Evolutionary conservation across 2,113 vertebrate species (phyloP), one percentile per base, ranked within the genome.

Genomic region (Gallinago media): DNA sequence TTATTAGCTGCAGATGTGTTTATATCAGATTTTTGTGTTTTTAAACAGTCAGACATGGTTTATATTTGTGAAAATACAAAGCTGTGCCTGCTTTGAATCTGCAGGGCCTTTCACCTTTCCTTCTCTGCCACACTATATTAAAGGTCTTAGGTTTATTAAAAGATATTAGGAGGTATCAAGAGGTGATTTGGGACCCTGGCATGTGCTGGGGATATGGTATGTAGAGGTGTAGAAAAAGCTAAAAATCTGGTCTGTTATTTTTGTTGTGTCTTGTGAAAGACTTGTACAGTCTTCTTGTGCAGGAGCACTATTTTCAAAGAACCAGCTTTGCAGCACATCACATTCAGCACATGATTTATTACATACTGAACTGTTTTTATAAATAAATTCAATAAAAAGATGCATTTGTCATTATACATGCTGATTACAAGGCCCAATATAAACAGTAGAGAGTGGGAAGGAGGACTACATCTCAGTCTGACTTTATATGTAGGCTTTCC

Each of bases 361-460:
- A 67, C 59, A 26, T 2, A 4, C 32, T 21, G 49, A 55, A 59
- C 9, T 27, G 38, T 13, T 83, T 85, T 70, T 67, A 11, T 54
- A 78, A 74, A 92, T 47, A 73, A 56, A 73, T 42, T 49, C 47
- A 54, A 84, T 54, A 59, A 38, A 78, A 90, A 52, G 59, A 71
- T 82, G 38, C 47, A 44, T 88, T 85, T 55, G 16, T 85, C 52
- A 16, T 83, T 40, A 36, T 12, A 73, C 44, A 85, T 18, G 4
- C 31, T 15, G 56, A 88, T 72, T 91, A 73, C 50, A 71, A 91
- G 63, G 34, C 54, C 80, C 1, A 83, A 21, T 58, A 81, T 66
- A 93, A 78, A 62, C 88, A 91, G 63, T 44, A 93, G 56, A 94
- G 79, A 63, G 63, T 92, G 56, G 59, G 71, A 94, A 92, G 87